phyloP scores from a whole-genome alignment of 2,113 vertebrate species.

The Neolamprologus longior region DNA sequence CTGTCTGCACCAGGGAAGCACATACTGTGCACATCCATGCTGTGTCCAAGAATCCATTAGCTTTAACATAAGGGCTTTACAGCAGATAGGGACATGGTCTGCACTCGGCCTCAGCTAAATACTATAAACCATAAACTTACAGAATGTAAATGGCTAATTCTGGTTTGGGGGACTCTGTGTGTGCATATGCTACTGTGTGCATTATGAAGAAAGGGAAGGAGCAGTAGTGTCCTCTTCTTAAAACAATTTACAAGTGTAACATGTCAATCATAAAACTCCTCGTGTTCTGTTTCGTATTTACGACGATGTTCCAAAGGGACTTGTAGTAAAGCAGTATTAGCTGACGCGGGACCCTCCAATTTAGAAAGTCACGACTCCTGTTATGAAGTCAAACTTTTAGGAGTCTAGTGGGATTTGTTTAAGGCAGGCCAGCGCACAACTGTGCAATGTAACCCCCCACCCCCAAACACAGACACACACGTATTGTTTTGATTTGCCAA shows the following conservation, averaged over 20 bases:
- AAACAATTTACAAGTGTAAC: not conserved
- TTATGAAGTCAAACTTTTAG: not conserved
- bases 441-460: not conserved
- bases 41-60: constrained; percentile 8
- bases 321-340: not conserved
- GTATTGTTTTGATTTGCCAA: not conserved
- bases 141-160: constrained; percentile 52
- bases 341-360: not conserved
- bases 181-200: not conserved
- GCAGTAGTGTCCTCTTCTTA: not conserved
- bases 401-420: not conserved
- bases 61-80: constrained; percentile 31
- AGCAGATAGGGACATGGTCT: constrained; percentile 43
- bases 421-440: not conserved
- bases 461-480: not conserved
- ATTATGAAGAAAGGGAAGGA: not conserved
- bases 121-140: constrained; percentile 41
- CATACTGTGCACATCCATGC: constrained; percentile 13
- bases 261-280: not conserved
- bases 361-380: not conserved
- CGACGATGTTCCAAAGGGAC: not conserved
- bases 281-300: not conserved
- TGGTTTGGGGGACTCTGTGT: constrained; percentile 36
- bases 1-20: not conserved
- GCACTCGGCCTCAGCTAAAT: constrained; percentile 34